Percentiles rank a stretch among this genome's conserved stretches.
These are phyloP conservation scores for Orchestia grillus DNA, from an alignment of 1,140 invertebrate genomes.

Conservation along the genomic window DNA sequence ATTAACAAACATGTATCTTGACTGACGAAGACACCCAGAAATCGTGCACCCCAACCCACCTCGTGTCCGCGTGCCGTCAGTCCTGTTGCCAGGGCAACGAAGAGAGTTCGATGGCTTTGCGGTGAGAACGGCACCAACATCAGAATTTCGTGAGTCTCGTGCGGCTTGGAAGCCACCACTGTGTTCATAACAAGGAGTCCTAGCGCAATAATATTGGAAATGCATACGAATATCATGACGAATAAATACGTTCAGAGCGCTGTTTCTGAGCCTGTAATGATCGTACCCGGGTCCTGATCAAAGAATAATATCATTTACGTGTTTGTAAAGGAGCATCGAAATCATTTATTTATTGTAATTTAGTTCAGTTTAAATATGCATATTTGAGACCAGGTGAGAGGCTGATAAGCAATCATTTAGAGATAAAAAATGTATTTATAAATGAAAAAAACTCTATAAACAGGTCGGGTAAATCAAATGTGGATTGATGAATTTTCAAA, in stretches of 20 bases:
- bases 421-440: neutral
- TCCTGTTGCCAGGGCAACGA: slow-evolving; percentile 57
- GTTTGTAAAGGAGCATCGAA: neutral
- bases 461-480: too few species aligned
- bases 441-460: neutral
- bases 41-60: slow-evolving; percentile 49
- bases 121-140: slow-evolving; percentile 61
- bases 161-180: neutral
- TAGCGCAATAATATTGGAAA: neutral
- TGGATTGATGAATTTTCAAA: too few species aligned
- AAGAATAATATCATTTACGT: neutral
- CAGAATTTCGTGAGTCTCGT: slow-evolving; percentile 60
- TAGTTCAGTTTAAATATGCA: neutral
- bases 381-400: neutral
- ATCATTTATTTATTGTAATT: neutral
- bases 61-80: slow-evolving; percentile 56
- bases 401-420: neutral
- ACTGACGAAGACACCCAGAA: neutral
- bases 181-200: neutral
- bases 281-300: neutral
- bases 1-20: too few species aligned
- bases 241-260: neutral
- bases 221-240: neutral
- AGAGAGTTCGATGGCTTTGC: slow-evolving; percentile 59
- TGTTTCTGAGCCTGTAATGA: neutral